Conservation (phyloP, 2,888 invertebrate genomes). For the Sinohyriopsis cumingii region DNA sequence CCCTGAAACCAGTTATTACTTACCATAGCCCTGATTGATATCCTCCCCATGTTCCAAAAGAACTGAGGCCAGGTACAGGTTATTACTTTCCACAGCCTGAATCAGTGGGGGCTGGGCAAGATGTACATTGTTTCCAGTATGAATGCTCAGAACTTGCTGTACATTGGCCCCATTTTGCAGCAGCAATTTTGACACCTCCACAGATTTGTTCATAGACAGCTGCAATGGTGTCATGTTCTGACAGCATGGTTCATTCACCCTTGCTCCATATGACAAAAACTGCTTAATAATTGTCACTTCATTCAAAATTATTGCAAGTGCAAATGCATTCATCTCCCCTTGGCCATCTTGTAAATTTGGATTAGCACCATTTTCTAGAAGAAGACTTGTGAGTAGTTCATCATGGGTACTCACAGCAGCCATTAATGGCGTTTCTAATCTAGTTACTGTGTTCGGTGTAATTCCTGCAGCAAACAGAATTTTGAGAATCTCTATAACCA, state of each 20-base stretch:
- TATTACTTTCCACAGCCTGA: constrained; percentile 39
- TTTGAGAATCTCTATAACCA: constrained; percentile 21
- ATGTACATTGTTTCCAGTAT: constrained; percentile 24
- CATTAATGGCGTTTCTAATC: constrained; percentile 36
- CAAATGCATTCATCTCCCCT: constrained; percentile 42
- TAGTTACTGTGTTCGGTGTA: constrained; percentile 14
- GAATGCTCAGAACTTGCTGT: constrained; percentile 34
- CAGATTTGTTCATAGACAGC: constrained; percentile 44
- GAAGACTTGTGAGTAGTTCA: constrained; percentile 26
- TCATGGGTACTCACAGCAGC: constrained; percentile 42
- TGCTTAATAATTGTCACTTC: constrained; percentile 40
- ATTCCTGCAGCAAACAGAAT: constrained; percentile 30
- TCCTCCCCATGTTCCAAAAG: constrained; percentile 48
- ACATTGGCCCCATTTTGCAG: constrained; percentile 45
- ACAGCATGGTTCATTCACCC: constrained; percentile 42
- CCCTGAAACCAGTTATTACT: constrained; percentile 27
- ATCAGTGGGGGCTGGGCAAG: constrained; percentile 36
- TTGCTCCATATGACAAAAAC: constrained; percentile 36
- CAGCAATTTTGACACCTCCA: constrained; percentile 41
- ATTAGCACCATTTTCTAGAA: constrained; percentile 47
- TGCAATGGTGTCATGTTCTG: constrained; percentile 41
- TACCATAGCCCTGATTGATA: constrained; percentile 40
- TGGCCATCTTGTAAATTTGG: constrained; percentile 26
- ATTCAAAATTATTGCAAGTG: constrained; percentile 44
- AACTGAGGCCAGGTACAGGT: constrained; percentile 35